Evolutionary conservation across 2,797 vertebrate species (phyloP).

Genomic region (Sebastes trivittatus): DNA sequence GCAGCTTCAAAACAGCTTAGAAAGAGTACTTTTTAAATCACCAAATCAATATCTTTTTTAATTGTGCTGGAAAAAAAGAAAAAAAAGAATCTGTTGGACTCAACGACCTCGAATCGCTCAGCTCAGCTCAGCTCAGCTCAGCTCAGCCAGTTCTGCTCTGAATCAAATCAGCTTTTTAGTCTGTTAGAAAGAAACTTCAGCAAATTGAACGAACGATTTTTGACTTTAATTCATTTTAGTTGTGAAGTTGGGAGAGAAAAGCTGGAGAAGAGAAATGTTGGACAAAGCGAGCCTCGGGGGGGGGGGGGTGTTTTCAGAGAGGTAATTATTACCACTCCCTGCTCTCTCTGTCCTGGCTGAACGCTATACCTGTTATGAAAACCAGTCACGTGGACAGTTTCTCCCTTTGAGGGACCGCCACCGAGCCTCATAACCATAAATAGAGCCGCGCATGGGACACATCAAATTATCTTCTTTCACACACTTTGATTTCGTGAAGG

Average conservation of each 20-base stretch:
- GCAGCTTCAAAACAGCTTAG: not conserved
- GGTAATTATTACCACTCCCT: constrained; percentile 1
- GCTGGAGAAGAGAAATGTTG: not conserved
- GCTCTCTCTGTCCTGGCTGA: not conserved
- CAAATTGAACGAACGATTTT: not conserved
- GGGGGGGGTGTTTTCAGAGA: not conserved
- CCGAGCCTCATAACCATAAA: constrained; percentile 20
- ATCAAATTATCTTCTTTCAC: constrained; percentile 27
- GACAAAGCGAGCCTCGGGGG: not conserved
- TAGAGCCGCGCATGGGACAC: not conserved
- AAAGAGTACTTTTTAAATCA: not conserved
- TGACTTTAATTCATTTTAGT: not conserved
- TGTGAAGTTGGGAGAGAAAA: not conserved
- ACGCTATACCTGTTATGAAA: not conserved
- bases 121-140: no score
- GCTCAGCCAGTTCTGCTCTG: not conserved
- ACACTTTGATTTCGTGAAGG: constrained; percentile 3
- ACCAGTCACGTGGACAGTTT: not conserved
- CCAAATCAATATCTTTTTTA: not conserved
- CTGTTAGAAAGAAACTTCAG: not conserved
- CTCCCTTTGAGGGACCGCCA: constrained; percentile 14
- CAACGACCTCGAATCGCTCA: no score
- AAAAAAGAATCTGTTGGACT: not conserved
- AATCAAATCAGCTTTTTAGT: not conserved
- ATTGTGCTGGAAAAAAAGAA: not conserved